These are phyloP conservation scores for Bubo scandiacus DNA, from an alignment of 2,113 vertebrate genomes.

Conservation along the genomic window DNA sequence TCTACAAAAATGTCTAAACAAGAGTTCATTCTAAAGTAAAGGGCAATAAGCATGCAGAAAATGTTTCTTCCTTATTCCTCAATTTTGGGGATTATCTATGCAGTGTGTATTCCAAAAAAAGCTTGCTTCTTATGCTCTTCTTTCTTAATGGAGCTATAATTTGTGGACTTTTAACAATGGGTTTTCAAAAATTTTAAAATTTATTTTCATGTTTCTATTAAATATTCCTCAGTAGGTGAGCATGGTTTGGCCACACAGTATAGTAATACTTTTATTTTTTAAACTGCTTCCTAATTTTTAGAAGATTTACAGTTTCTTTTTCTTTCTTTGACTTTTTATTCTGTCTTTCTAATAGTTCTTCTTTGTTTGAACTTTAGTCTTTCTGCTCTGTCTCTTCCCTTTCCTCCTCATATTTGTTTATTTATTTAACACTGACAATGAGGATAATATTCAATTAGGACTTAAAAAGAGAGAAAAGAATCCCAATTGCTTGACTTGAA, in stretches of 20 bases:
- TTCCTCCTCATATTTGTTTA: too few species aligned
- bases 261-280: background rate
- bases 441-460: background rate
- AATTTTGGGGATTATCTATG: background rate
- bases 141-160: background rate
- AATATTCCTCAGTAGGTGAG: background rate
- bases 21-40: background rate
- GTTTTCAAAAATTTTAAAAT: background rate
- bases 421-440: background rate
- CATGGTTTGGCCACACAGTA: background rate
- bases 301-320: background rate
- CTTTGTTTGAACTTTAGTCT: background rate
- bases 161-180: background rate
- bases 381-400: background rate
- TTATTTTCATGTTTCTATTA: background rate
- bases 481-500: background rate
- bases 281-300: background rate
- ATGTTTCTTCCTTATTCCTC: background rate
- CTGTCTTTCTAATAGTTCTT: background rate
- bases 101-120: background rate
- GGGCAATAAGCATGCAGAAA: background rate
- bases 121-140: background rate
- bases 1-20: background rate
- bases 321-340: background rate
- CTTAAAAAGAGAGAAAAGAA: background rate